phyloP scores from a whole-genome alignment of 2,888 invertebrate genomes.

The Tortricodes alternella region DNA sequence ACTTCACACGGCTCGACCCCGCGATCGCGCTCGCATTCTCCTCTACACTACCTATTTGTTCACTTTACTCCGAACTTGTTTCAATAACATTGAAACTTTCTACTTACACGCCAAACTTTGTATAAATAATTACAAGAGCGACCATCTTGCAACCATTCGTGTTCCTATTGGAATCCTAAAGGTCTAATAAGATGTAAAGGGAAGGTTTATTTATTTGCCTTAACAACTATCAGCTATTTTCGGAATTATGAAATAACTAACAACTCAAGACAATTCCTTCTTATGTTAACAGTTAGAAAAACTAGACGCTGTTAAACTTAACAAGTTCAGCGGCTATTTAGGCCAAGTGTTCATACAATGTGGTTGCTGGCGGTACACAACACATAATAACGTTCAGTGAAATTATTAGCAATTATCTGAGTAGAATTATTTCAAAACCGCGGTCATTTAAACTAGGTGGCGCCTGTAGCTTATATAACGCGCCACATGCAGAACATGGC shows the following conservation, averaged over 20 bases:
- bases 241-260: conserved; percentile 1
- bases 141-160: neutral
- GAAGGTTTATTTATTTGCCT: no score
- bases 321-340: neutral
- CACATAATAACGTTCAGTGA: neutral
- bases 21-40: conserved; percentile 62
- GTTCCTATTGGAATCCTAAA: neutral
- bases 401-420: conserved; percentile 1
- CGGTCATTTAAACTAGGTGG: conserved; percentile 48
- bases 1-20: conserved; percentile 63
- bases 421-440: conserved; percentile 6
- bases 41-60: conserved; percentile 41
- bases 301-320: neutral
- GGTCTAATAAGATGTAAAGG: neutral
- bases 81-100: conserved; percentile 46
- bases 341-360: neutral
- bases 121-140: neutral
- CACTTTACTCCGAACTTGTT: conserved; percentile 66
- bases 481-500: conserved; percentile 30
- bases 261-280: neutral
- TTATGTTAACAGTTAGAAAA: neutral
- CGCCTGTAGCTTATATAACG: conserved; percentile 51
- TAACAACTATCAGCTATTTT: no score
- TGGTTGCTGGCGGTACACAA: neutral
- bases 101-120: conserved; percentile 25